A percentile compares a stretch with the other conserved stretches of the same genome.
These are phyloP conservation scores for Nanger granti DNA, from an alignment of 2,113 vertebrate species.

Conservation along the genomic window DNA sequence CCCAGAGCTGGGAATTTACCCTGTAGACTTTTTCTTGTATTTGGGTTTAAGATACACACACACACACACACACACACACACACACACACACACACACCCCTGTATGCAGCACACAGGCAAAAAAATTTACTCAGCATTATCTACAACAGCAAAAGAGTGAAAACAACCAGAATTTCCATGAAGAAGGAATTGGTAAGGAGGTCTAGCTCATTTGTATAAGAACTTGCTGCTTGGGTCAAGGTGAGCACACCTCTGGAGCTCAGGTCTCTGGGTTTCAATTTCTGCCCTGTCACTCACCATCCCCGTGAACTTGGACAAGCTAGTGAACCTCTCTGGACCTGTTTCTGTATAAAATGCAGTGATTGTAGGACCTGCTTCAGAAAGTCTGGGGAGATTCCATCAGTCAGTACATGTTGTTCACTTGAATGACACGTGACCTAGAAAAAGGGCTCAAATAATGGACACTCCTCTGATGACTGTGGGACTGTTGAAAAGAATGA, in stretches of 20 bases:
- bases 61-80: no score
- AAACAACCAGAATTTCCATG: not conserved
- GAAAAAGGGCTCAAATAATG: not conserved
- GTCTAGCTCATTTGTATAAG: not conserved
- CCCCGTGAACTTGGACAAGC: not conserved
- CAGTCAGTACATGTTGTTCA: not conserved
- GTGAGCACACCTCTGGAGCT: not conserved
- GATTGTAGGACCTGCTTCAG: not conserved
- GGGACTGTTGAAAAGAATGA: no score
- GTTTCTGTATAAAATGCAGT: not conserved
- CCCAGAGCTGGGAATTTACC: not conserved
- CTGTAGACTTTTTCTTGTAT: not conserved
- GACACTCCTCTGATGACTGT: fast-evolving
- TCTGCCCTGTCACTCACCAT: not conserved
- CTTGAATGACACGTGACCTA: not conserved
- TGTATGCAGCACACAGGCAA: not conserved
- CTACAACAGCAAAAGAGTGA: not conserved
- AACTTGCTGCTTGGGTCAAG: not conserved
- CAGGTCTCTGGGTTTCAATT: fast-evolving
- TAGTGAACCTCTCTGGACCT: not conserved
- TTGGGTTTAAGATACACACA: not conserved
- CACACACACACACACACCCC: not conserved
- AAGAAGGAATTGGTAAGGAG: no score
- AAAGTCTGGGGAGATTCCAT: not conserved
- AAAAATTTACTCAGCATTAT: not conserved